Conservation (phyloP, 2,888 invertebrate species). For the Campaea margaritaria region DNA sequence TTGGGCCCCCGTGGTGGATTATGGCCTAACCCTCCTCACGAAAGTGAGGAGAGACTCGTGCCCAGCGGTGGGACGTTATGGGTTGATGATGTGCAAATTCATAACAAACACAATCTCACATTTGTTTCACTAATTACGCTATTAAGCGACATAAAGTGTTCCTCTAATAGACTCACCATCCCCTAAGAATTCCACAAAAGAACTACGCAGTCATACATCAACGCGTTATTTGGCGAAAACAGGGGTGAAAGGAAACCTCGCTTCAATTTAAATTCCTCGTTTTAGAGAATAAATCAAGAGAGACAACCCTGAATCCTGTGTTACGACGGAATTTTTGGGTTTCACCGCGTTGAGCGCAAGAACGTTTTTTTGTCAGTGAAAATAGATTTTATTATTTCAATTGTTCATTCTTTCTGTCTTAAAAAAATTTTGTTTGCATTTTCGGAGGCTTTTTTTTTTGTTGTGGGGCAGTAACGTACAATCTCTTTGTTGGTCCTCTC, state of each 20-base stretch:
- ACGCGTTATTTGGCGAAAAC: slow-evolving; percentile 17
- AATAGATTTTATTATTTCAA: neutral
- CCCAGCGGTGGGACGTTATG: no score
- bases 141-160: slow-evolving; percentile 5
- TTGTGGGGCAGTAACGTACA: no score
- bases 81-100: no score
- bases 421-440: neutral
- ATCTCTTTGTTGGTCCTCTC: no score
- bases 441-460: no score
- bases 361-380: neutral
- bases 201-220: slow-evolving; percentile 24
- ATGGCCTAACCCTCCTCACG: no score
- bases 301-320: slow-evolving; percentile 22
- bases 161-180: slow-evolving; percentile 16
- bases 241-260: slow-evolving; percentile 21
- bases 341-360: slow-evolving; percentile 1
- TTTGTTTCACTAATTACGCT: neutral
- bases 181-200: slow-evolving; percentile 18
- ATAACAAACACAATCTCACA: neutral
- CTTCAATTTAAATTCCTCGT: slow-evolving; percentile 41
- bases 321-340: slow-evolving; percentile 14
- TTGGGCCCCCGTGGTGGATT: no score
- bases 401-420: neutral
- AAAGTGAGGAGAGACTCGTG: no score
- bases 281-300: slow-evolving; percentile 40